A percentile compares a stretch with the other conserved stretches of the same genome.
Evolutionary conservation across 2,888 invertebrate genomes (phyloP).

Genomic region (Osedax frankpressi): DNA sequence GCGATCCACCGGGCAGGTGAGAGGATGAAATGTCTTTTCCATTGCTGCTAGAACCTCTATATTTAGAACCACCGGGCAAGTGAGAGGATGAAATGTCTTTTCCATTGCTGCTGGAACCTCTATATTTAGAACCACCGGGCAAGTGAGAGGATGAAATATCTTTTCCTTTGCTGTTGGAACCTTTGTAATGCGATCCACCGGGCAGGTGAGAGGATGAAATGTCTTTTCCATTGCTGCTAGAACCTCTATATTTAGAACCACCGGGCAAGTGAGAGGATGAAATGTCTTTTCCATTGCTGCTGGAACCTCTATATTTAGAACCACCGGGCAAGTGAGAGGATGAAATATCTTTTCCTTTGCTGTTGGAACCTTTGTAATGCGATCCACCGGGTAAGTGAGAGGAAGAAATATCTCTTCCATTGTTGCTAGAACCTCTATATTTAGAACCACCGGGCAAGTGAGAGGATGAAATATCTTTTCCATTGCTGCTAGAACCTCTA

Average conservation of each 20-base stretch:
- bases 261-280: neutral
- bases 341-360: neutral
- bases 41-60: no score
- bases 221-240: no score
- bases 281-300: no score
- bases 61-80: neutral
- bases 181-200: neutral
- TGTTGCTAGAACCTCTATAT: no score
- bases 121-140: neutral
- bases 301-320: neutral
- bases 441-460: neutral
- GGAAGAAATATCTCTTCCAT: neutral
- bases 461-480: neutral
- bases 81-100: neutral
- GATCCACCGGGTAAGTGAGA: neutral
- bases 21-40: neutral
- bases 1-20: neutral
- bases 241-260: neutral
- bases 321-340: neutral
- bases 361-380: neutral
- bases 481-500: neutral
- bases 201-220: neutral
- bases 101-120: no score
- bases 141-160: neutral
- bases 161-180: no score